Base-by-base conservation (phyloP, 1,140 invertebrate species). In the Pseudomyrmex flavicornis region DNA sequence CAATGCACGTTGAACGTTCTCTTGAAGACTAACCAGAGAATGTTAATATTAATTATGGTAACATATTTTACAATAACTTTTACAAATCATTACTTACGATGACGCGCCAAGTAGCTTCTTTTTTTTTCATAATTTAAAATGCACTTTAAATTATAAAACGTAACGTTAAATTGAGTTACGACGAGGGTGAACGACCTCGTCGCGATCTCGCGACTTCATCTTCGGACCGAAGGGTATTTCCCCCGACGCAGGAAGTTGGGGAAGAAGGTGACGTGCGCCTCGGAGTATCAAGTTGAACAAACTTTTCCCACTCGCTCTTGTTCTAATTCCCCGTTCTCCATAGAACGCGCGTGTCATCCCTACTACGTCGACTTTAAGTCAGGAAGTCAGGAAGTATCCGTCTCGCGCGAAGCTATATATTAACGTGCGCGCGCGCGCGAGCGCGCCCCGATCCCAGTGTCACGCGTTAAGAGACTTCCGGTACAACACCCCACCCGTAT, bases 211-310 rank as follows among this genome's bases (percentile, higher is more conserved):
- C 58, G 9, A 62, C 50, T 2, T 20, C 56, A n/a, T 63, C 73
- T 26, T 15, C 10, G 8, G 35, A 17, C 44, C 15, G 17, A n/a
- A 22, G 58, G 13, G 48, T 48, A 61, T 61, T 7, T 63, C 13
- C 26, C 15, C 5, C 35, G 35, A 7, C 35, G 35, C 35, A 35
- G 35, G 35, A 69, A 56, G 62, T 20, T 8, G 50, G 50, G 50
- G 35, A 35, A 35, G 13, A 52, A 52, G 35, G 20, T 13, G 15
- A 22, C 8, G 12, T 50, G 4, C 52, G 48, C 20, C 54, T 22
- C 0, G 48, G 26, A 26, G 13, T 1, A 26, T 46, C 80, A 70
- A 85, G 89, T 89, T 90, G 87, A 90, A 90, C 77, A 87, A 90
- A 90, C 89, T 89, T 4, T 46, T 48, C 44, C 8, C 61, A 20